phyloP scores from a whole-genome alignment of 2,888 invertebrate genomes.

The Amphipoea lucens region DNA sequence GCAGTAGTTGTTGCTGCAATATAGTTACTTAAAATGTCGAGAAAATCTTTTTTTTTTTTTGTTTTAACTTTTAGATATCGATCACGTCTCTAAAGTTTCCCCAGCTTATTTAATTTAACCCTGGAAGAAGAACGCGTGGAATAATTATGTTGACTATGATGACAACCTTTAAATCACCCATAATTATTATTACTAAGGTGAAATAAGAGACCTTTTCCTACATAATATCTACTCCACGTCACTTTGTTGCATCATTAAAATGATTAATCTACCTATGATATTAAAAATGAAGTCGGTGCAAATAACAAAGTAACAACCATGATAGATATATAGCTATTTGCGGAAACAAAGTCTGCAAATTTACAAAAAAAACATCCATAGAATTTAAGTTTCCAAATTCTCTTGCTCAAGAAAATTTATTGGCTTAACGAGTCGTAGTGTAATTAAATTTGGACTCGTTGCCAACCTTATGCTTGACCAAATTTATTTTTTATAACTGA shows the following conservation, averaged over 20 bases:
- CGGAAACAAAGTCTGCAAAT: not conserved
- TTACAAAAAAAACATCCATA: slow-evolving; percentile 6
- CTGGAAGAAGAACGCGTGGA: not conserved
- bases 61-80: not conserved
- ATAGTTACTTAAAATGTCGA: not conserved
- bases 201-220: not conserved
- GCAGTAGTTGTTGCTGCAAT: not conserved
- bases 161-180: not conserved
- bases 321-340: not conserved
- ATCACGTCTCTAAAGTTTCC: not conserved
- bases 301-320: not conserved
- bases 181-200: not conserved
- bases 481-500: not conserved
- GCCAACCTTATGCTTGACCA: slow-evolving; percentile 23
- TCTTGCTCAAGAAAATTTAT: slow-evolving; percentile 15
- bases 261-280: not conserved
- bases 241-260: not conserved
- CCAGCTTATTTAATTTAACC: not conserved
- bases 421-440: slow-evolving; percentile 26
- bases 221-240: not conserved
- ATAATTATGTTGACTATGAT: slow-evolving; percentile 6
- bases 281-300: not conserved
- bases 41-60: not conserved
- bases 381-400: slow-evolving; percentile 10
- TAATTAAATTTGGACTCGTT: slow-evolving; percentile 34